phyloP scores from a whole-genome alignment of 2,113 vertebrate genomes.

The Megaceryle torquata region DNA sequence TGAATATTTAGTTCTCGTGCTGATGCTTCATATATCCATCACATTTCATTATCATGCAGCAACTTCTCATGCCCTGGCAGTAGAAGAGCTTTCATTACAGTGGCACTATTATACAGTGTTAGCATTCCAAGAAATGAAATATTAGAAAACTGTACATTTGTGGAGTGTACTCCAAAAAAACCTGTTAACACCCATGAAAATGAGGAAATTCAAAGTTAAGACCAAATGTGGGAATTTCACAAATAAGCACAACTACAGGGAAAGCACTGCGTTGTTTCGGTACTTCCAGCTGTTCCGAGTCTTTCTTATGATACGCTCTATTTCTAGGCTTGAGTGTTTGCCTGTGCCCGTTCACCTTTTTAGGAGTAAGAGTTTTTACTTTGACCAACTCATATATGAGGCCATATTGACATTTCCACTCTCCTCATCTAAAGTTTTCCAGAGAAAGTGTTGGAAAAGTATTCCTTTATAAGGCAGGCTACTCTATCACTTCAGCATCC shows the following conservation, averaged over 20 bases:
- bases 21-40: background rate
- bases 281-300: background rate
- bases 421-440: background rate
- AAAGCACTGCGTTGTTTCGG: background rate
- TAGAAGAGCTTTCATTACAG: background rate
- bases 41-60: background rate
- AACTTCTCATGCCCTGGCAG: background rate
- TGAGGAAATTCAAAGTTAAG: background rate
- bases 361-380: background rate
- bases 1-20: background rate
- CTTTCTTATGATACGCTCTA: background rate
- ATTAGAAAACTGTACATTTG: background rate
- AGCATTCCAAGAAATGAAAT: background rate
- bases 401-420: background rate
- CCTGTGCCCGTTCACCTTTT: background rate
- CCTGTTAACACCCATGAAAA: background rate
- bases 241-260: background rate
- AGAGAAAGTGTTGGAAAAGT: background rate
- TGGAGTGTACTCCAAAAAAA: background rate
- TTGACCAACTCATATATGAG: background rate
- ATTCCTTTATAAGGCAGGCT: background rate
- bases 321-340: background rate
- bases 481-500: background rate
- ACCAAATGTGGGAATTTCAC: background rate
- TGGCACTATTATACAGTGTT: background rate